These are phyloP conservation scores for Sclerurus mexicanus DNA, from an alignment of 2,113 vertebrate species.

Conservation along the genomic window DNA sequence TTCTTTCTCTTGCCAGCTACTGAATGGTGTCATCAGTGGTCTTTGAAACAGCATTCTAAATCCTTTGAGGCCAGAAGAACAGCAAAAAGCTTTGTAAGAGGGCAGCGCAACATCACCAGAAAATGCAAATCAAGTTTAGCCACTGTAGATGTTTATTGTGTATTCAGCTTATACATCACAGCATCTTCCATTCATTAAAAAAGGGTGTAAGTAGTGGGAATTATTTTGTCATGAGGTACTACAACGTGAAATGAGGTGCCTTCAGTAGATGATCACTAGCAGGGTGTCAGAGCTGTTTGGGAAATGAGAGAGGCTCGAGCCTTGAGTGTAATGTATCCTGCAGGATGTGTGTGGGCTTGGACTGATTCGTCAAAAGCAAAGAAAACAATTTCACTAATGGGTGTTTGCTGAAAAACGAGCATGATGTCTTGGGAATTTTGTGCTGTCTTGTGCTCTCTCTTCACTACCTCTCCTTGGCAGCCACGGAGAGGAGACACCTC, in stretches of 20 bases:
- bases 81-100: not conserved
- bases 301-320: not conserved
- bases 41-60: not conserved
- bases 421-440: not conserved
- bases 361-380: not conserved
- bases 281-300: not conserved
- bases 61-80: not conserved
- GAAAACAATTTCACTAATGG: not conserved
- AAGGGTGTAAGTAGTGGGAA: constrained; percentile 29
- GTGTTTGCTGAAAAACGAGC: not conserved
- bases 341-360: not conserved
- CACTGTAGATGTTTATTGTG: not conserved
- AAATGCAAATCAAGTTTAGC: not conserved
- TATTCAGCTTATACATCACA: not conserved
- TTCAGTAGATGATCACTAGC: not conserved
- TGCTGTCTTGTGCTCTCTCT: not conserved
- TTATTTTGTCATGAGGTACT: not conserved
- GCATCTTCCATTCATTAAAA: not conserved
- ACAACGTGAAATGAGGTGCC: not conserved
- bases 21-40: not conserved
- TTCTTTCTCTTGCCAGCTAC: constrained; percentile 16
- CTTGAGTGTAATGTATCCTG: not conserved
- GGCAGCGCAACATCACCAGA: not conserved
- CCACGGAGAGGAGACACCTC: not conserved
- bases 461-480: not conserved